Conservation (phyloP, 2,113 vertebrate species). For the Boulengeromyrus knoepffleri region DNA sequence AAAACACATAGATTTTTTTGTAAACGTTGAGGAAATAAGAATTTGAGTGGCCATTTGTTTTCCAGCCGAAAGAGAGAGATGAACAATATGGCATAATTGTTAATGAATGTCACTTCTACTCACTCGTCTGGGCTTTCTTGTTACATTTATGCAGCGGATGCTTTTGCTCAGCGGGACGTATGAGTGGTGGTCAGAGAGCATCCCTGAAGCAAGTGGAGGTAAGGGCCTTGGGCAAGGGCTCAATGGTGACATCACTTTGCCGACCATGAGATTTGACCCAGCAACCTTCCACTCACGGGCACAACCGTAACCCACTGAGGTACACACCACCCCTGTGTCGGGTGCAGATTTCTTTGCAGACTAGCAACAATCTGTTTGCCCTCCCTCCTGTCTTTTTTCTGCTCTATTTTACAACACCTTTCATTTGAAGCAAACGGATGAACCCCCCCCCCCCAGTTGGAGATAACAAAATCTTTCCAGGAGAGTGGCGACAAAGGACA, state of each 20-base stretch:
- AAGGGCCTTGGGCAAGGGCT: neutral
- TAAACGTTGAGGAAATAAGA: neutral
- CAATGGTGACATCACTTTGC: neutral
- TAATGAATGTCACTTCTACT: neutral
- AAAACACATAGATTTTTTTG: neutral
- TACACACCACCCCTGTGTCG: neutral
- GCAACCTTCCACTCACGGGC: neutral
- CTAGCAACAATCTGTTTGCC: neutral
- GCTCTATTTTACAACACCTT: neutral
- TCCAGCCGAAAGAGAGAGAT: neutral
- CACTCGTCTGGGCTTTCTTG: neutral
- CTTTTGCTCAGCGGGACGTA: neutral
- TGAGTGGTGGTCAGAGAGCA: neutral
- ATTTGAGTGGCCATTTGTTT: neutral
- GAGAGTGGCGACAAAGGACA: slow-evolving; percentile 13
- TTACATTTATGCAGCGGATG: neutral
- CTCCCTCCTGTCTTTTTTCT: neutral
- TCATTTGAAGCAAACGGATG: neutral
- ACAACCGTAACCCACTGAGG: neutral
- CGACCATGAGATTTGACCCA: neutral
- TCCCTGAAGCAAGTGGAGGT: neutral
- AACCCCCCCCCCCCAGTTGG: neutral
- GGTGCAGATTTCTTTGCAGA: neutral
- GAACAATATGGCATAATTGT: neutral
- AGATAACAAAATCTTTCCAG: slow-evolving; percentile 13